phyloP scores from a whole-genome alignment of 2,797 vertebrate genomes.

The Pitangus sulphuratus region DNA sequence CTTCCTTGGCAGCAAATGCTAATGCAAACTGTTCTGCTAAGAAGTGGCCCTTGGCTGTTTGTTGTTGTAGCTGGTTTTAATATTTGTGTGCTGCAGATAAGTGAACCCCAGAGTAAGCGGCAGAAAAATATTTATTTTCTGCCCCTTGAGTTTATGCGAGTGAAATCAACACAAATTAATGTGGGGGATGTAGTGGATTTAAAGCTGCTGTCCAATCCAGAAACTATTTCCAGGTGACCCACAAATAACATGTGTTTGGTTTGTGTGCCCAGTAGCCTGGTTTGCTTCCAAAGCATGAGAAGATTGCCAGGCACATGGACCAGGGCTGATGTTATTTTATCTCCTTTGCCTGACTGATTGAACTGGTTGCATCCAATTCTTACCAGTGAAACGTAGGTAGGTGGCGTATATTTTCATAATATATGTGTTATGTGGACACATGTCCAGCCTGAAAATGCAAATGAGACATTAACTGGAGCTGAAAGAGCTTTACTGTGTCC shows the following conservation, averaged over 20 bases:
- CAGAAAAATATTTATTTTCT: neutral
- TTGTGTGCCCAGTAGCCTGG: neutral
- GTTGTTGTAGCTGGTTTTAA: neutral
- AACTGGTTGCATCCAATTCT: neutral
- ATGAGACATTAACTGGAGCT: neutral
- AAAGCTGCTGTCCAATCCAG: neutral
- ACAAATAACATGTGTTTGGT: neutral
- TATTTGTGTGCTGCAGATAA: neutral
- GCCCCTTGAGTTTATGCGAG: neutral
- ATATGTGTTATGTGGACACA: neutral
- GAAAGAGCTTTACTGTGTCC: neutral
- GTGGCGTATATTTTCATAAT: neutral
- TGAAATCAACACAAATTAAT: neutral
- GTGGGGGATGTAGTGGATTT: neutral
- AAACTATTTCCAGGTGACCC: neutral
- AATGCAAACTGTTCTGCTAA: neutral
- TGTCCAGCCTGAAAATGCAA: neutral
- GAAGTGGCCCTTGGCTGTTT: neutral
- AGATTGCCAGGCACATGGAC: accelerated
- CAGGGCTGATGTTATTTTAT: neutral
- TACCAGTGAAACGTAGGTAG: neutral
- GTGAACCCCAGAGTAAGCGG: neutral
- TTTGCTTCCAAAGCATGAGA: neutral
- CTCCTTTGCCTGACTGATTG: neutral
- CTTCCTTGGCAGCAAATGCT: neutral